These are phyloP conservation scores for Axis porcinus DNA, from an alignment of 2,113 vertebrate species.

Conservation along the genomic window DNA sequence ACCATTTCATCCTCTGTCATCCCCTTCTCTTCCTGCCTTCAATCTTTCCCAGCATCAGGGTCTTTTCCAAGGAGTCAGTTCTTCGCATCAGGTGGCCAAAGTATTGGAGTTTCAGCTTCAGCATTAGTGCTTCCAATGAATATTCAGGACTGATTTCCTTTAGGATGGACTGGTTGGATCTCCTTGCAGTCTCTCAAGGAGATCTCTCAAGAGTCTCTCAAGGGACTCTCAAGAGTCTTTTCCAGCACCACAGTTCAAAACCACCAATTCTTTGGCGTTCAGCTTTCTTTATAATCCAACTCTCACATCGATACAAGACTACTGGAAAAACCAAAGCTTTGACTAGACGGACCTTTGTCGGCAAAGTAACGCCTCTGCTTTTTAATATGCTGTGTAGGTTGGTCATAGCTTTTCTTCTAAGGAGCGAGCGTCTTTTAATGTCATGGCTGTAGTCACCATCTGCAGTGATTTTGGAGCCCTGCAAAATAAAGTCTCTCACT, in stretches of 20 bases:
- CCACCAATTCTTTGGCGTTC: accelerated
- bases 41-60: neutral
- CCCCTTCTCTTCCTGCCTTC: neutral
- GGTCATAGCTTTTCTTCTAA: too few species aligned
- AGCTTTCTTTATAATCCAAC: neutral
- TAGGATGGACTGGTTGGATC: neutral
- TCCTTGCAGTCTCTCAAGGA: too few species aligned
- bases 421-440: too few species aligned
- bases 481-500: too few species aligned
- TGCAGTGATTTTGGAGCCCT: too few species aligned
- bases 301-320: neutral
- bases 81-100: neutral
- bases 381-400: too few species aligned
- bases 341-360: neutral
- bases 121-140: neutral
- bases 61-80: neutral
- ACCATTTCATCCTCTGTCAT: neutral
- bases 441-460: too few species aligned
- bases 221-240: neutral
- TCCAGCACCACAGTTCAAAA: neutral
- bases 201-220: too few species aligned
- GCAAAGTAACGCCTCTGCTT: too few species aligned
- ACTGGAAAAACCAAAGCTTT: neutral
- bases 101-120: neutral
- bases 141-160: neutral